Conservation (phyloP, 2,113 vertebrate species). For the Jacana jacana region DNA sequence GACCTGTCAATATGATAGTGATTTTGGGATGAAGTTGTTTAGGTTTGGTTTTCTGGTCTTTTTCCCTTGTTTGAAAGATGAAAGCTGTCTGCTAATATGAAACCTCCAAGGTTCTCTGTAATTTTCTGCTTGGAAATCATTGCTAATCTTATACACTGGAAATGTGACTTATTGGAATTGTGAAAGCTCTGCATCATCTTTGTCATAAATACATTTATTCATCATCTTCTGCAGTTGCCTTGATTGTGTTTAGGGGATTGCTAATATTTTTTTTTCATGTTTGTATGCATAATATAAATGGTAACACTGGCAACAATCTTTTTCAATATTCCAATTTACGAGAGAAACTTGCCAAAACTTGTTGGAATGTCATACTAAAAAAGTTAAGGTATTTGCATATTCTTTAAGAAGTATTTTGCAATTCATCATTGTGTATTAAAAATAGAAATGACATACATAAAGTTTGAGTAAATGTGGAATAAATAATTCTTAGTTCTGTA, state of each 20-base stretch:
- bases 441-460: background rate
- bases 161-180: slow-evolving; percentile 54
- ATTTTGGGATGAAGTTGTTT: slow-evolving; percentile 5
- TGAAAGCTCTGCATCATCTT: slow-evolving; percentile 68
- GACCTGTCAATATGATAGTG: background rate
- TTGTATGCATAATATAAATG: slow-evolving; percentile 47
- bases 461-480: background rate
- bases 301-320: background rate
- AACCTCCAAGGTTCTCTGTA: slow-evolving; percentile 37
- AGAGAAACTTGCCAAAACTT: background rate
- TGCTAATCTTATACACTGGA: slow-evolving; percentile 59
- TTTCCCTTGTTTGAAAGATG: slow-evolving; percentile 38
- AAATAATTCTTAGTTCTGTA: background rate
- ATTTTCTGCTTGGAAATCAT: slow-evolving; percentile 64
- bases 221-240: slow-evolving; percentile 57
- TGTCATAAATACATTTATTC: slow-evolving; percentile 70
- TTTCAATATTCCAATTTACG: background rate
- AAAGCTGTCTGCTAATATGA: slow-evolving; percentile 58
- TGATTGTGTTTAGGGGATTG: slow-evolving; percentile 68
- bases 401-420: background rate
- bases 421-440: background rate
- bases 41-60: background rate
- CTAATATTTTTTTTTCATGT: slow-evolving; percentile 48
- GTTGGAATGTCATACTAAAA: background rate
- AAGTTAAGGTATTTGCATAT: background rate